A percentile compares a stretch with the other conserved stretches of the same genome.
Evolutionary conservation across 2,113 vertebrate species (phyloP).

Genomic region (Plecotus auritus): DNA sequence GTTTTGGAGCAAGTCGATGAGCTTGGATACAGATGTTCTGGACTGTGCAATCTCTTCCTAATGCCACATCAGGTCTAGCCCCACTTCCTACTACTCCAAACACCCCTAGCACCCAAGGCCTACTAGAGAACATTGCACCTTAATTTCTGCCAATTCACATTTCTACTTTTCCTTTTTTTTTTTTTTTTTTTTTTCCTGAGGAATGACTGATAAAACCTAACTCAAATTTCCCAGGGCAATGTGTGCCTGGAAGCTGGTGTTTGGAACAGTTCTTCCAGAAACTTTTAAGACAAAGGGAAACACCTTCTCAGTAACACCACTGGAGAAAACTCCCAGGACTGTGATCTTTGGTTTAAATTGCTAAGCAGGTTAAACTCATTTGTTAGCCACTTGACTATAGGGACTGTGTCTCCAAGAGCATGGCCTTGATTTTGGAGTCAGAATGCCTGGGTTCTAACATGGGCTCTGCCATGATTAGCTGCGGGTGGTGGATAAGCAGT

Average conservation of each 20-base stretch:
- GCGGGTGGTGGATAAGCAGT: rapidly evolving
- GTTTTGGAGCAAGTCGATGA: not conserved
- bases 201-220: not conserved
- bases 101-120: not conserved
- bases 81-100: not conserved
- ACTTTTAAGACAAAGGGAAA: not conserved
- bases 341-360: not conserved
- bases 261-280: not conserved
- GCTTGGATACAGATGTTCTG: not conserved
- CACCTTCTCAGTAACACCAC: not conserved
- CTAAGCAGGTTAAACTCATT: not conserved
- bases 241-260: not conserved
- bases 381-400: not conserved
- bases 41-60: not conserved
- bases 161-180: not conserved
- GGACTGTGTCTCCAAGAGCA: not conserved
- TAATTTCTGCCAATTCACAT: not conserved
- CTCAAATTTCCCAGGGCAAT: not conserved
- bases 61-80: not conserved
- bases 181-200: too few species aligned
- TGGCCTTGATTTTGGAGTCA: not conserved
- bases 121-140: not conserved
- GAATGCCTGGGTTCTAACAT: not conserved
- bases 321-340: not conserved
- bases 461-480: not conserved